phyloP scores from a whole-genome alignment of 53 echinoderm and acorn worm genomes.

The Luidia sarsii region DNA sequence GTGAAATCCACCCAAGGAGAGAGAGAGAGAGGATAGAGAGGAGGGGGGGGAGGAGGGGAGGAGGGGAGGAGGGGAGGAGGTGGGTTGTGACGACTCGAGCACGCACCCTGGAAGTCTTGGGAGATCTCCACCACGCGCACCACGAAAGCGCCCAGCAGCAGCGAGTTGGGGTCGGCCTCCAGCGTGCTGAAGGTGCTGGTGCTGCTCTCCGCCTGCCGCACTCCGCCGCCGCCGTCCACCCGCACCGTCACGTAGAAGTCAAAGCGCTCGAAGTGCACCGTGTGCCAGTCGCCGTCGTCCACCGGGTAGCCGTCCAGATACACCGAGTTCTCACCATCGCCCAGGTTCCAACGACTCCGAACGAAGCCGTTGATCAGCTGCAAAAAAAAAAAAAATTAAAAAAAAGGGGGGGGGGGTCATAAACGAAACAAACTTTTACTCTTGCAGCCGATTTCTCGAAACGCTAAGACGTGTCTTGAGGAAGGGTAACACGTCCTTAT shows the following conservation, averaged over 20 bases:
- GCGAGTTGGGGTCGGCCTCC: slow-evolving; percentile 61
- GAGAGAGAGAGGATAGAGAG: too few relatives aligned
- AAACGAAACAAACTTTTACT: neutral
- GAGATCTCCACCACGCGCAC: slow-evolving; percentile 65
- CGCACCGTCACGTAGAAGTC: slow-evolving; percentile 84
- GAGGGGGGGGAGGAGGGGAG: too few relatives aligned
- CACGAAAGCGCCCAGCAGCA: slow-evolving; percentile 77
- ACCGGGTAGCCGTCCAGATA: slow-evolving; percentile 70
- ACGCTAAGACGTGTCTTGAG: too few relatives aligned
- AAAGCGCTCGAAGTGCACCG: slow-evolving; percentile 75
- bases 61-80: too few relatives aligned
- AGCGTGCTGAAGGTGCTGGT: slow-evolving; percentile 68
- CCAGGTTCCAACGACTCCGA: slow-evolving; percentile 79
- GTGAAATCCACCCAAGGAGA: too few relatives aligned
- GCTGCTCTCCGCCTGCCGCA: slow-evolving; percentile 70
- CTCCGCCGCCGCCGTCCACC: slow-evolving; percentile 93
- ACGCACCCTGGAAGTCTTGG: slow-evolving; percentile 81
- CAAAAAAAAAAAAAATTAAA: too few relatives aligned
- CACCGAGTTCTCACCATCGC: slow-evolving; percentile 69
- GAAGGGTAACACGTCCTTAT: too few relatives aligned
- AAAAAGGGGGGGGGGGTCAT: neutral
- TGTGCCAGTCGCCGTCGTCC: slow-evolving; percentile 90
- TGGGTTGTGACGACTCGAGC: neutral
- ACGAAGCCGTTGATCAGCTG: slow-evolving; percentile 75
- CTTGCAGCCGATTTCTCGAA: neutral